Percentiles rank a stretch among this genome's conserved stretches.
phyloP scores from a whole-genome alignment of 1,140 invertebrate genomes.

The Zaprionus vittiger region DNA sequence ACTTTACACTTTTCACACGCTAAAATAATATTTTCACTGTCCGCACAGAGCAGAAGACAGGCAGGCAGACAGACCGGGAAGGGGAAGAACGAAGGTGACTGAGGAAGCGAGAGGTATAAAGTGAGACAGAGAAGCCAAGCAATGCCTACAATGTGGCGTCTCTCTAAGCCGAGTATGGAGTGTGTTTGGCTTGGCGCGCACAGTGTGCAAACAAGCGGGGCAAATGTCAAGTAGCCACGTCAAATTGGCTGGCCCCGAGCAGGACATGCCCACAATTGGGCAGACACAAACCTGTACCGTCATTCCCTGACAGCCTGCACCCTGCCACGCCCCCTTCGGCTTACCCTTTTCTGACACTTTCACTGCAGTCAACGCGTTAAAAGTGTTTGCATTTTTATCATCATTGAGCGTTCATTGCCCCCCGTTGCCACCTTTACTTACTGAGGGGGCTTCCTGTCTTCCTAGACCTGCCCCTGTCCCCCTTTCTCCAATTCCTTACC shows the following conservation, averaged over 20 bases:
- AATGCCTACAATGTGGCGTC: not conserved
- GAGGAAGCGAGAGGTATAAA: not conserved
- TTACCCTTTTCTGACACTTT: slow-evolving; percentile 25
- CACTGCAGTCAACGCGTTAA: slow-evolving; percentile 40
- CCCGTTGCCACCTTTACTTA: not conserved
- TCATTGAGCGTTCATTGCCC: slow-evolving; percentile 33
- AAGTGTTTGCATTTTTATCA: slow-evolving; percentile 78
- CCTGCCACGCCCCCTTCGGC: not conserved
- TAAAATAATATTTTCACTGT: slow-evolving; percentile 77
- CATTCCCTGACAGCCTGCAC: no score
- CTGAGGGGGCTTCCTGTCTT: not conserved
- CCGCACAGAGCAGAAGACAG: not conserved
- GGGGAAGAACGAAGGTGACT: no score
- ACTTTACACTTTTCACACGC: slow-evolving; percentile 82
- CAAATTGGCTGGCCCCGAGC: slow-evolving; percentile 65
- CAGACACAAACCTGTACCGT: slow-evolving; percentile 26
- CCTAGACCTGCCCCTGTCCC: not conserved
- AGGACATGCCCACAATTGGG: slow-evolving; percentile 59
- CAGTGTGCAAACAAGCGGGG: slow-evolving; percentile 65
- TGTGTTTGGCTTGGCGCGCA: slow-evolving; percentile 44
- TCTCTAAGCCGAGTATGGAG: not conserved
- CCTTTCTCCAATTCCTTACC: not conserved
- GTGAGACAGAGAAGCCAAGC: not conserved
- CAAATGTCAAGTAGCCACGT: slow-evolving; percentile 81
- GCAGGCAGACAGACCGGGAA: not conserved